These are phyloP conservation scores for Thomomys bottae DNA, from an alignment of 2,113 vertebrate species.

Conservation along the genomic window DNA sequence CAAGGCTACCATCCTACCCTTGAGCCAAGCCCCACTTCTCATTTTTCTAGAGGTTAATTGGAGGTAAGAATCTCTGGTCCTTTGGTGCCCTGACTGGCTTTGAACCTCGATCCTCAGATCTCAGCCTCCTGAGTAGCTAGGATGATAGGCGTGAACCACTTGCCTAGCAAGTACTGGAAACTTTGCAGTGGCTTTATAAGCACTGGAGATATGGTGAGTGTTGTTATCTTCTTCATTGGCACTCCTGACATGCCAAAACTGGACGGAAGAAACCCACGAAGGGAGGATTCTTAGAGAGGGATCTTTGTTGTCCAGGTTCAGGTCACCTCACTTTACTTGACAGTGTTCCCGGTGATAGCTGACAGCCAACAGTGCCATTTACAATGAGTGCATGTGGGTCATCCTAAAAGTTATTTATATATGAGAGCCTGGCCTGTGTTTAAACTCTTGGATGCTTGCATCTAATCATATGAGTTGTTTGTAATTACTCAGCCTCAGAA, in stretches of 20 bases:
- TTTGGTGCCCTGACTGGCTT: too few relatives aligned
- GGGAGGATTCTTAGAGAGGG: background rate
- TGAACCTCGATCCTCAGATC: too few relatives aligned
- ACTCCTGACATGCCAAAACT: background rate
- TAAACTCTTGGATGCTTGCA: background rate
- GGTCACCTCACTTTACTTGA: background rate
- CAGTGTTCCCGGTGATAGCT: background rate
- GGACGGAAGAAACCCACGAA: too few relatives aligned
- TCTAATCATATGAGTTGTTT: background rate
- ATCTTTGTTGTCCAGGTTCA: background rate
- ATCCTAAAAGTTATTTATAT: background rate
- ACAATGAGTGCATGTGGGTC: background rate
- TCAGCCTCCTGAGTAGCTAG: too few relatives aligned
- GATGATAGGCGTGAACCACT: too few relatives aligned
- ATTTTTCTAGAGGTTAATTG: too few relatives aligned
- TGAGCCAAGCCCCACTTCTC: too few relatives aligned
- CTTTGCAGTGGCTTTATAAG: too few relatives aligned
- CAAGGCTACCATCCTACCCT: too few relatives aligned
- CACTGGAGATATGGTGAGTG: too few relatives aligned
- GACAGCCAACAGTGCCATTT: background rate
- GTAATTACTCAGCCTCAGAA: background rate
- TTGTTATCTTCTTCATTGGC: background rate
- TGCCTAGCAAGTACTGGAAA: too few relatives aligned
- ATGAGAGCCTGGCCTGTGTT: background rate
- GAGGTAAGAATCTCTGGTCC: too few relatives aligned